Percentiles rank a stretch among this genome's conserved stretches.
phyloP scores from a whole-genome alignment of 2,113 vertebrate species.

The Peromyscus maniculatus region DNA sequence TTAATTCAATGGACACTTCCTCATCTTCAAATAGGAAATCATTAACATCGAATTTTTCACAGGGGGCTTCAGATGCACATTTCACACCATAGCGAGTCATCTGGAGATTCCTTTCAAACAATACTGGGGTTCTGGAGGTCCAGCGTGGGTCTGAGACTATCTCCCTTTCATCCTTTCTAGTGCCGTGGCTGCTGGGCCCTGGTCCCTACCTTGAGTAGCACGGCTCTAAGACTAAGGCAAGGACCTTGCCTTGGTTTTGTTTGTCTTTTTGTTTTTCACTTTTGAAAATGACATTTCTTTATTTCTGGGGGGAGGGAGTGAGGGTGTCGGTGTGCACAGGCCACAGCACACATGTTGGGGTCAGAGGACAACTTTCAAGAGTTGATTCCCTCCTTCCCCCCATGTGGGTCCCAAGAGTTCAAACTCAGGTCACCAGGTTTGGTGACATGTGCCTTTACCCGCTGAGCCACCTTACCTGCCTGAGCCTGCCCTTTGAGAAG shows the following conservation, averaged over 20 bases:
- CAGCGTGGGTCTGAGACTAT: neutral
- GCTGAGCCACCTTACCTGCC: neutral
- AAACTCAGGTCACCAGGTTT: neutral
- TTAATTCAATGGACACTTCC: neutral
- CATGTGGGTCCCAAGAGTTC: neutral
- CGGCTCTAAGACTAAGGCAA: neutral
- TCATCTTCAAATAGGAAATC: neutral
- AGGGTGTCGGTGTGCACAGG: neutral
- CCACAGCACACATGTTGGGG: neutral
- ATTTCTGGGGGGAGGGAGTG: neutral
- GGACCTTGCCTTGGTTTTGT: neutral
- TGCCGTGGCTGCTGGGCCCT: neutral
- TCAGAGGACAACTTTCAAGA: neutral
- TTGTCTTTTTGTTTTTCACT: neutral
- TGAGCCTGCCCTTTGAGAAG: neutral
- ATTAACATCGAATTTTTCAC: neutral
- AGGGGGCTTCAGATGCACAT: neutral
- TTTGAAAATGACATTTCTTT: neutral
- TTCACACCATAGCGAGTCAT: neutral
- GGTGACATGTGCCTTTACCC: neutral
- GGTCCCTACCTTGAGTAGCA: neutral
- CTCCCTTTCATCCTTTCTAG: neutral
- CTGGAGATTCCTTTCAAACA: neutral
- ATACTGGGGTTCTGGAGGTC: neutral
- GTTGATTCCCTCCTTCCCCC: neutral